Evolutionary conservation across 2,888 invertebrate species (phyloP), one percentile per base, ranked within the genome.

Genomic region (Pemphredon lugubris): DNA sequence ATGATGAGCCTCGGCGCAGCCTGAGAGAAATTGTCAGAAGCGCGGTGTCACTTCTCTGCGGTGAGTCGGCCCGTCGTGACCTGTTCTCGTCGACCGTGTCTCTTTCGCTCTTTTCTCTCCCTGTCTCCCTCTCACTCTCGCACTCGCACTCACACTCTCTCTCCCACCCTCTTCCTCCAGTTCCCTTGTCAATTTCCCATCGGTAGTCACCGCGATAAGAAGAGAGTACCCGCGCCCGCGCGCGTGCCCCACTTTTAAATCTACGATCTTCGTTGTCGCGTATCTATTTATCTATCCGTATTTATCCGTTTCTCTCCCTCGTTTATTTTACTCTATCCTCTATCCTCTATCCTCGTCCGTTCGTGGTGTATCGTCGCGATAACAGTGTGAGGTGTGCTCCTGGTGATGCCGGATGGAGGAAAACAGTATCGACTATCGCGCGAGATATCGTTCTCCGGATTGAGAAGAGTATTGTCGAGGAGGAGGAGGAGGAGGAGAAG

Each of bases 21-120:
- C 81, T 77, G 77, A 84, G 86, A 86, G 84, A 83, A 85, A 83
- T 83, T 83, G 82, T 85, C 81, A 81, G 84, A 82, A 73, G 74
- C 77, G 65, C 58, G 73, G 77, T 81, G 83, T 84, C 82, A 85
- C 80, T 84, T 82, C 83, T 82, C 76, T 74, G 74, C 77, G 79
- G 84, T 74, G 70, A 76, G 74, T 77, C 79, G 83, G 60, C 72
- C 61, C 59, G 71, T 60, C 44, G 61, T 51, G 75, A 75, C 63
- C 58, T 66, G 51, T 65, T 37, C 72, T 55, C 60, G 40, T 78
- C 66, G 75, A 70, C 68, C 69, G 55, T 54, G 37, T 39, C 60
- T 51, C 57, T 55, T 48, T 47, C 21, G 30, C 34, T 14, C 23
- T 11, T 9, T 26, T 21, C 30, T 6, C 20, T 23, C 21, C 14